Conservation (phyloP, 2,113 vertebrate genomes). For the Nycticryphes semicollaris region DNA sequence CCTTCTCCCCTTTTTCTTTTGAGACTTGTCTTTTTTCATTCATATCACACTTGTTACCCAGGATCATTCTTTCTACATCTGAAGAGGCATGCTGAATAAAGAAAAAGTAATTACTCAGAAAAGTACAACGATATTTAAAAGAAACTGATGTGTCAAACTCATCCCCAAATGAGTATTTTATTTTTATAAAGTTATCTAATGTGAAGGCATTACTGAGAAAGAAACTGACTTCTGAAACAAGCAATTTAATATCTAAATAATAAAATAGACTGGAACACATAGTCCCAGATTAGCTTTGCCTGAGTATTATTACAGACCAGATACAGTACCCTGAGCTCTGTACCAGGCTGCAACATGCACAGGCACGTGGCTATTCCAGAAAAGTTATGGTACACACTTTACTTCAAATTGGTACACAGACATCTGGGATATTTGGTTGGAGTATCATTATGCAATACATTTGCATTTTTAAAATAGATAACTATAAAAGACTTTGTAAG, state of each 20-base stretch:
- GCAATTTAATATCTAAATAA: neutral
- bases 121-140: neutral
- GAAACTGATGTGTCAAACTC: neutral
- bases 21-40: slow-evolving; percentile 97
- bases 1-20: slow-evolving; percentile 96
- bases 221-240: neutral
- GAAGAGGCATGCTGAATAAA: slow-evolving; percentile 90
- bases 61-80: slow-evolving; percentile 96
- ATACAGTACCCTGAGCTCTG: neutral
- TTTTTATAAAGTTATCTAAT: neutral
- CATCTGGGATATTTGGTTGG: neutral
- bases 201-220: neutral
- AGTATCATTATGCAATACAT: neutral
- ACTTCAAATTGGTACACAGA: neutral
- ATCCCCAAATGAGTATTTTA: neutral
- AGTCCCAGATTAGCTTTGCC: neutral
- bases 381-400: neutral
- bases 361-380: neutral
- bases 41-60: slow-evolving; percentile 99
- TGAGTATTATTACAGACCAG: neutral
- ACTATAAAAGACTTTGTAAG: neutral
- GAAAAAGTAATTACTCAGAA: neutral
- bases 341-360: neutral
- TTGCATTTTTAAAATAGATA: neutral
- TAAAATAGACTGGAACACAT: neutral